These are phyloP conservation scores for Ibycter americanus DNA, from an alignment of 2,797 vertebrate genomes.

Conservation along the genomic window DNA sequence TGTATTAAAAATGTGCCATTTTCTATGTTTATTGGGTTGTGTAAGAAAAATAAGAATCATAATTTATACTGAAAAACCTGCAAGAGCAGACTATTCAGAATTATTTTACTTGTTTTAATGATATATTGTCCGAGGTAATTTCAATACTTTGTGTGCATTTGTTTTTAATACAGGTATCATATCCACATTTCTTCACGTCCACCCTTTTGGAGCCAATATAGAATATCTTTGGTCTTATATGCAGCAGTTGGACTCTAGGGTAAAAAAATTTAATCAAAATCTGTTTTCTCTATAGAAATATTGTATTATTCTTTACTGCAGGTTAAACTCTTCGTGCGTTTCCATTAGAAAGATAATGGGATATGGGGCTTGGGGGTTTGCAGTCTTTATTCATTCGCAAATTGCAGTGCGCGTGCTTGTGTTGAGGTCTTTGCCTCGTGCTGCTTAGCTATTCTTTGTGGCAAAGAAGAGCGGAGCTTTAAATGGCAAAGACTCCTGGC, in stretches of 20 bases:
- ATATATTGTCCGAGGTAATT: neutral
- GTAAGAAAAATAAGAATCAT: slow-evolving; percentile 7
- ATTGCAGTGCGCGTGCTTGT: neutral
- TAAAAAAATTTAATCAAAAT: slow-evolving; percentile 68
- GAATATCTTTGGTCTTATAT: slow-evolving; percentile 98
- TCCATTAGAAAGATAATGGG: neutral
- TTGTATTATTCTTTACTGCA: slow-evolving; percentile 20
- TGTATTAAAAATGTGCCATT: slow-evolving; percentile 33
- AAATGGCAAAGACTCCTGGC: neutral
- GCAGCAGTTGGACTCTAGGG: slow-evolving; percentile 94
- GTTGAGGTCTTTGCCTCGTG: neutral
- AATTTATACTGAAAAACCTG: slow-evolving; percentile 4
- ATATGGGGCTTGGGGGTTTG: slow-evolving; percentile 26
- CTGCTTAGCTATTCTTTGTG: slow-evolving; percentile 6
- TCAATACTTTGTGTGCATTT: neutral
- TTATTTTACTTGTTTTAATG: neutral
- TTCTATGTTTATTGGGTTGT: neutral
- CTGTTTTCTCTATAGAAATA: slow-evolving; percentile 49
- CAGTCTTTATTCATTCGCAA: slow-evolving; percentile 6
- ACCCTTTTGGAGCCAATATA: slow-evolving; percentile 96
- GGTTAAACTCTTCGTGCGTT: neutral
- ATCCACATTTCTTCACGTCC: slow-evolving; percentile 96
- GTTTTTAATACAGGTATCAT: slow-evolving; percentile 86
- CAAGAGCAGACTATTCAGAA: neutral
- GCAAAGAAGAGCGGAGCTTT: neutral